Conservation (phyloP, 2,797 vertebrate species). For the Paramormyrops hopkinsi region DNA sequence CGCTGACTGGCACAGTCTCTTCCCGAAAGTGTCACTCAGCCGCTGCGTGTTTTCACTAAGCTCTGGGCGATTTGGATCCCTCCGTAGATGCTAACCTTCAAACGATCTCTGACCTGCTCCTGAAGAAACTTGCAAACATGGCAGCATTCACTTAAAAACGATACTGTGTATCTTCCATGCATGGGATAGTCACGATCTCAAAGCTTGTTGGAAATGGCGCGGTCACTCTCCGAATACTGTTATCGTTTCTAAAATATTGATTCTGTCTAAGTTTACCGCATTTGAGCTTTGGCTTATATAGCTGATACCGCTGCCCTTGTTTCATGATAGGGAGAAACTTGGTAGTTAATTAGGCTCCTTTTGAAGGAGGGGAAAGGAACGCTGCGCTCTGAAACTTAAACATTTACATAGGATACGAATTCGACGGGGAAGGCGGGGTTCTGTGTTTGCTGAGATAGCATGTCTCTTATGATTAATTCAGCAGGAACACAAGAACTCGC, state of each 20-base stretch:
- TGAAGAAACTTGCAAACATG: neutral
- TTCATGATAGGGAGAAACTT: neutral
- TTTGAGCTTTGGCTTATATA: neutral
- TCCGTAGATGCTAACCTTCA: neutral
- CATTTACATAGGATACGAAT: neutral
- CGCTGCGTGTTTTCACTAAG: neutral
- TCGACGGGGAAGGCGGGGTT: neutral
- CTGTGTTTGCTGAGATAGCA: neutral
- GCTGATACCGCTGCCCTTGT: neutral
- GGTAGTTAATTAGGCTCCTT: neutral
- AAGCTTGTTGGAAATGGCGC: neutral
- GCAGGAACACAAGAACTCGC: neutral
- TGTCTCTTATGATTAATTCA: constrained; percentile 7
- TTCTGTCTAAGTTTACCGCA: neutral
- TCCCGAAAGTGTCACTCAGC: neutral
- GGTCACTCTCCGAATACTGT: neutral
- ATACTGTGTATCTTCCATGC: neutral
- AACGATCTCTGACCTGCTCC: neutral
- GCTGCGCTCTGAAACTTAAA: neutral
- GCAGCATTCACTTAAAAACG: neutral
- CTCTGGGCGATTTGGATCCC: neutral
- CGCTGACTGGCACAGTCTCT: neutral
- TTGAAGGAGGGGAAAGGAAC: constrained; percentile 2
- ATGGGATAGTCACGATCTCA: neutral
- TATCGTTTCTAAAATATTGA: constrained; percentile 7